Conservation (phyloP, 2,797 vertebrate species). For the Tympanoctomys barrerae region DNA sequence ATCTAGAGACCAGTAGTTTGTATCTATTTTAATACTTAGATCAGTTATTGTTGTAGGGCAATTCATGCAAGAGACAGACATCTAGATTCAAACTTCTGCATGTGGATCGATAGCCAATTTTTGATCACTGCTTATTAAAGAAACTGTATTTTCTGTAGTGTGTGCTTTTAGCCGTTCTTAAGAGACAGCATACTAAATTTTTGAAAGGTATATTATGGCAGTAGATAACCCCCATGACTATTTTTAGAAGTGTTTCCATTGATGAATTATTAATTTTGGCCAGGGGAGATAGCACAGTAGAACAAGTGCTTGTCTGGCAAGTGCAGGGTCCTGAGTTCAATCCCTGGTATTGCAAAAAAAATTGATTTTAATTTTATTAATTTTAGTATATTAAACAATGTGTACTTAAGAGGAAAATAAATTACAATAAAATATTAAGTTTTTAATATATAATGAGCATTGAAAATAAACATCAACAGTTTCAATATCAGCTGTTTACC, state of each 20-base stretch:
- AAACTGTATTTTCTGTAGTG: not conserved
- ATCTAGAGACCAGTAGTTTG: not conserved
- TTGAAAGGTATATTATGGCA: not conserved
- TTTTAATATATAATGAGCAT: not conserved
- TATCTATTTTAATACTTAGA: not conserved
- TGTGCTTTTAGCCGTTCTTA: not conserved
- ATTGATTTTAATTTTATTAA: not conserved
- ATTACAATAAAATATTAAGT: not conserved
- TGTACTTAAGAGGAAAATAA: not conserved
- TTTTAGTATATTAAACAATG: not conserved
- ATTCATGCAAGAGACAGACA: not conserved
- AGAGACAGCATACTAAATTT: not conserved
- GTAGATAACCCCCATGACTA: not conserved
- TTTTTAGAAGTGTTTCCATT: not conserved
- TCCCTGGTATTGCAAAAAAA: no score
- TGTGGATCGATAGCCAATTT: not conserved
- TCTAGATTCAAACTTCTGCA: not conserved
- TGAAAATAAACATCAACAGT: not conserved
- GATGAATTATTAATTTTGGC: not conserved
- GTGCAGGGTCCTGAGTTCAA: no score
- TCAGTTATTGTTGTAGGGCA: not conserved
- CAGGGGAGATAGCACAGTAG: no score
- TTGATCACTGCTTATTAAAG: not conserved
- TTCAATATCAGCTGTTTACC: not conserved
- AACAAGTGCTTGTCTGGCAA: no score